Base-by-base conservation (phyloP, 2,888 invertebrate species). In the Colostygia pectinataria region DNA sequence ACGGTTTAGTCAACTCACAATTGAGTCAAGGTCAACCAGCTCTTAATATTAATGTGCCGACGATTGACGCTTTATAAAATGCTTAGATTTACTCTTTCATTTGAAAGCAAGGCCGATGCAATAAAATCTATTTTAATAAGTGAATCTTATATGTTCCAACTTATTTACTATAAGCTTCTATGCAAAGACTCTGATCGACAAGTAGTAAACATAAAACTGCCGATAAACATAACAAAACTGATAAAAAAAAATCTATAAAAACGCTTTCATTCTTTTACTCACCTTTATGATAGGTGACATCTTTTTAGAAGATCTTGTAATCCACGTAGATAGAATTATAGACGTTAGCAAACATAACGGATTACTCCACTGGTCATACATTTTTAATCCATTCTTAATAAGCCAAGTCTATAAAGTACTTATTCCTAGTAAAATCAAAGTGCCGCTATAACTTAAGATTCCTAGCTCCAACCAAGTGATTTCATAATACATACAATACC, bases 1-100 rank as follows among this genome's bases (percentile, higher is more conserved):
- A 33, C 36, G 48, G 48, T 53, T 40, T 28, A 43, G 42, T 41
- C n/a, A n/a, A n/a, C n/a, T n/a, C 27, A 20, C 42, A 41, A 55
- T 53, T 40, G 36, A 57, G 51, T 49, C 53, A 59, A 60, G 57
- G 55, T 42, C 59, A 49, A 32, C 53, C 3, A 20, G 15, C 23
- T 52, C 49, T 46, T 36, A 48, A 42, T 44, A 50, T 54, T 46
- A 49, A 31, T 47, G 44, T 43, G 50, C 53, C 40, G 39, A 42
- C 43, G 41, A 42, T 46, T 38, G 37, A 31, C 46, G 46, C 25
- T 27, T 45, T 45, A 34, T 36, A 36, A 50, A 41, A 45, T 13
- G 23, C 29, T 23, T 13, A 37, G 42, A 38, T 41, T 31, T 31
- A 10, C 13, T 14, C 28, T 34, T 27, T 31, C 41, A 41, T 31